Conservation (phyloP, 1,140 invertebrate genomes). For the Leptinotarsa defecta region DNA sequence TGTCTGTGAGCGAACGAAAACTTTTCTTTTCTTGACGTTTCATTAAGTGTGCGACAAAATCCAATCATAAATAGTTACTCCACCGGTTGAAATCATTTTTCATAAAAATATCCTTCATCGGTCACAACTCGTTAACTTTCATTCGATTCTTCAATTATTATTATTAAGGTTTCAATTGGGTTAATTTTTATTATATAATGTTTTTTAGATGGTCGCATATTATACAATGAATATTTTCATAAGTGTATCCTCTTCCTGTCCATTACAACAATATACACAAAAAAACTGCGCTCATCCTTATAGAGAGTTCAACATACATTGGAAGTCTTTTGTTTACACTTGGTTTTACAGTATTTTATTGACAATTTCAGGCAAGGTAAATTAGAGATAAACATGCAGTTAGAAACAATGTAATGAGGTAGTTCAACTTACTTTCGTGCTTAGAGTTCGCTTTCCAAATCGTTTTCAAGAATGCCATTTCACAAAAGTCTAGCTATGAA, state of each 20-base stretch:
- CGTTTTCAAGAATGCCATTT: conserved; percentile 66
- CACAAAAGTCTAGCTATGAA: not conserved
- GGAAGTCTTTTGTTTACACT: conserved; percentile 9
- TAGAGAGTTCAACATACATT: conserved; percentile 23
- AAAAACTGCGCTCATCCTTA: conserved; percentile 11
- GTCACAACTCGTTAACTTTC: no score
- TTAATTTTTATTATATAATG: no score
- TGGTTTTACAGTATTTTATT: not conserved
- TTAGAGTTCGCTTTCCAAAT: conserved; percentile 71
- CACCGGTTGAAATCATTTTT: no score
- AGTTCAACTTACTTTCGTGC: conserved; percentile 67
- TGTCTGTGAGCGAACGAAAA: no score
- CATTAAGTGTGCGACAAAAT: no score
- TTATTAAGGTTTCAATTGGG: no score
- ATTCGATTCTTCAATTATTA: no score
- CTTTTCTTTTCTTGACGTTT: no score
- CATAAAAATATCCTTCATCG: no score
- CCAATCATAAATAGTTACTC: no score
- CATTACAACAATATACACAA: conserved; percentile 5
- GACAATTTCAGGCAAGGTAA: not conserved
- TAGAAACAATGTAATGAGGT: not conserved
- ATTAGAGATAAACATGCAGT: conserved; percentile 36
- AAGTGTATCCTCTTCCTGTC: not conserved
- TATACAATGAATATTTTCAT: no score
- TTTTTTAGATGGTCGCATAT: no score